These are phyloP conservation scores for Porites lutea DNA, from an alignment of 64 coral and sea anemone genomes.

Conservation along the genomic window DNA sequence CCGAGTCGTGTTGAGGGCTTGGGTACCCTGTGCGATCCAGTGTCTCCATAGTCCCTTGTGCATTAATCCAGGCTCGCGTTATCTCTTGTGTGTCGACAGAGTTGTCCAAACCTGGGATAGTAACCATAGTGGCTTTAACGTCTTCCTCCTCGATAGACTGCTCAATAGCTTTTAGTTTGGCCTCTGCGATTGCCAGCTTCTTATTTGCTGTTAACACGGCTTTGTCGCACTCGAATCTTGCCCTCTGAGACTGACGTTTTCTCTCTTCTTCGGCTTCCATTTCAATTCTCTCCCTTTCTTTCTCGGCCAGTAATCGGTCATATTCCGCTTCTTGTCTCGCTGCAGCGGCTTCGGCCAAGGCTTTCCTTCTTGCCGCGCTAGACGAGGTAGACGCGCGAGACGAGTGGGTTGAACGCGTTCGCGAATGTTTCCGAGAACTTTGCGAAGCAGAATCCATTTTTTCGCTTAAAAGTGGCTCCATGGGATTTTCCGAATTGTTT, in stretches of 20 bases:
- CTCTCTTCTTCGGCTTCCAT: background rate
- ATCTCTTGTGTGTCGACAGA: background rate
- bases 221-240: background rate
- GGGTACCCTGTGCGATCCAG: background rate
- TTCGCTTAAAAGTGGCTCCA: too few relatives aligned
- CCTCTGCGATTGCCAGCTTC: background rate
- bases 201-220: background rate
- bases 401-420: background rate
- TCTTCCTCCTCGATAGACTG: background rate
- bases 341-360: conserved; percentile 35
- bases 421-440: too few relatives aligned
- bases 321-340: conserved; percentile 30
- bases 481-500: too few relatives aligned
- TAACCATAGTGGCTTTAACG: background rate
- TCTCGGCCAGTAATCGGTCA: background rate
- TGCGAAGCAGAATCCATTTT: too few relatives aligned
- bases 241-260: background rate
- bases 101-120: background rate
- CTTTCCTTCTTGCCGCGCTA: background rate
- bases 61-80: background rate
- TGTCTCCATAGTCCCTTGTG: background rate
- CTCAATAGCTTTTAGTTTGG: background rate
- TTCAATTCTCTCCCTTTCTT: background rate
- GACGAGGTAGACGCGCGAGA: background rate
- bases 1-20: background rate